Conservation (phyloP, 2,888 invertebrate genomes). For the Lucinisca nassula region DNA sequence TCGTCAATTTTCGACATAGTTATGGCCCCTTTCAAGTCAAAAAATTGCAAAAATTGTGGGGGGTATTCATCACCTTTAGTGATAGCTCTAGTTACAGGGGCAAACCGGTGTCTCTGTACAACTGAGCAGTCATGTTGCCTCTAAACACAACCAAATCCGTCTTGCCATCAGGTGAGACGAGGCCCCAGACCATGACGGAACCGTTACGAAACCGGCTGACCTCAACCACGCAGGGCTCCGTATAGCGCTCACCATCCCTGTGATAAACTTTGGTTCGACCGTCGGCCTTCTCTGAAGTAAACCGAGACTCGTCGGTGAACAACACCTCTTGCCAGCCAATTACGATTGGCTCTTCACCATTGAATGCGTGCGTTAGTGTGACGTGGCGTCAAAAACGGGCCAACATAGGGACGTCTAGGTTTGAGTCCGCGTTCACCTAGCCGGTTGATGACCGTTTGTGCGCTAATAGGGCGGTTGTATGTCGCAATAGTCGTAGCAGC, state of each 20-base stretch:
- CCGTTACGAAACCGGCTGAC: neutral
- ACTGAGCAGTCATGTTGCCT: neutral
- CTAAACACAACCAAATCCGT: neutral
- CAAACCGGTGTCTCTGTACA: neutral
- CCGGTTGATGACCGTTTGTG: slow-evolving; percentile 28
- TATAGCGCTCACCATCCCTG: neutral
- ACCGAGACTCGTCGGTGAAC: slow-evolving; percentile 1
- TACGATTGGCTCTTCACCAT: neutral
- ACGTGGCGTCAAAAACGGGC: slow-evolving; percentile 13
- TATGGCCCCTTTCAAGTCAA: too few relatives aligned
- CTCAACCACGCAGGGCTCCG: slow-evolving; percentile 14
- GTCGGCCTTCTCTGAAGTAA: slow-evolving; percentile 9
- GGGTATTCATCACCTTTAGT: too few relatives aligned
- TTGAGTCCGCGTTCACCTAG: slow-evolving; percentile 14
- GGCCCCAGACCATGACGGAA: neutral
- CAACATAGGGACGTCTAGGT: slow-evolving; percentile 16
- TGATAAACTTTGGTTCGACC: slow-evolving; percentile 4
- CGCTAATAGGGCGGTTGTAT: slow-evolving; percentile 14
- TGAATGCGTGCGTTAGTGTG: neutral
- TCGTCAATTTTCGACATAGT: too few relatives aligned
- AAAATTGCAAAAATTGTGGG: too few relatives aligned
- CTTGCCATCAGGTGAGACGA: neutral
- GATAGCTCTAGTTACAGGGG: too few relatives aligned
- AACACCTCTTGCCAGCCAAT: neutral
- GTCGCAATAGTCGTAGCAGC: too few relatives aligned